These are phyloP conservation scores for Listronotus oregonensis DNA, from an alignment of 1,140 invertebrate genomes.

Conservation along the genomic window DNA sequence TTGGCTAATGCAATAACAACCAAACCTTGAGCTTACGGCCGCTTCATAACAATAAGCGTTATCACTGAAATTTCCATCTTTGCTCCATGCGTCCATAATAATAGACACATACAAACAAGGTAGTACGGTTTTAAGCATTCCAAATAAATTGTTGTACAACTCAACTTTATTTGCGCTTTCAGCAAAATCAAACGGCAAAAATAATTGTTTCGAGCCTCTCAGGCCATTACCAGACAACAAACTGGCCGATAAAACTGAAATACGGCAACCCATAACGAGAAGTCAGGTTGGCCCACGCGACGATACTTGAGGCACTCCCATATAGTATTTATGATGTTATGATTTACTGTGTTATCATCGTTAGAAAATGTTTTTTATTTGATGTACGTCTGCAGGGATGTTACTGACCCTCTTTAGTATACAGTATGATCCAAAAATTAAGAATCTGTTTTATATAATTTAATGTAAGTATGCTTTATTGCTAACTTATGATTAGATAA, in stretches of 20 bases:
- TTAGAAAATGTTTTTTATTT: neutral
- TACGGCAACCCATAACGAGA: constrained; percentile 35
- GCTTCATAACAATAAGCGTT: constrained; percentile 1
- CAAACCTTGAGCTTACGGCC: neutral
- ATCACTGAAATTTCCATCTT: constrained; percentile 10
- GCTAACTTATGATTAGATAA: too few species aligned
- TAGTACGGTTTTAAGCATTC: neutral
- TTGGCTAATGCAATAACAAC: neutral
- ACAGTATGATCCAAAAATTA: too few species aligned
- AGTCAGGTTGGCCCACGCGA: constrained; percentile 37
- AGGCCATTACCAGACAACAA: constrained; percentile 36
- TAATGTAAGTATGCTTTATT: too few species aligned
- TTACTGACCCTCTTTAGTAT: too few species aligned
- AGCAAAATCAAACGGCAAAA: constrained; percentile 27
- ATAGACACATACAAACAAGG: constrained; percentile 10
- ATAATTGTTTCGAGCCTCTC: constrained; percentile 35
- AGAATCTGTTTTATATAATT: too few species aligned
- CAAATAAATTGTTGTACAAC: constrained; percentile 7
- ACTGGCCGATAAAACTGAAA: constrained; percentile 35
- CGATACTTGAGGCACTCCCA: constrained; percentile 30
- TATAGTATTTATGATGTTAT: constrained; percentile 33
- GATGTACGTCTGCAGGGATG: too few species aligned
- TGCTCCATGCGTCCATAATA: neutral
- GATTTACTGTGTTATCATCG: constrained; percentile 32
- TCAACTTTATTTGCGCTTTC: constrained; percentile 19